Base-by-base conservation (phyloP, 2,888 invertebrate genomes). In the Calliopum simillimum region DNA sequence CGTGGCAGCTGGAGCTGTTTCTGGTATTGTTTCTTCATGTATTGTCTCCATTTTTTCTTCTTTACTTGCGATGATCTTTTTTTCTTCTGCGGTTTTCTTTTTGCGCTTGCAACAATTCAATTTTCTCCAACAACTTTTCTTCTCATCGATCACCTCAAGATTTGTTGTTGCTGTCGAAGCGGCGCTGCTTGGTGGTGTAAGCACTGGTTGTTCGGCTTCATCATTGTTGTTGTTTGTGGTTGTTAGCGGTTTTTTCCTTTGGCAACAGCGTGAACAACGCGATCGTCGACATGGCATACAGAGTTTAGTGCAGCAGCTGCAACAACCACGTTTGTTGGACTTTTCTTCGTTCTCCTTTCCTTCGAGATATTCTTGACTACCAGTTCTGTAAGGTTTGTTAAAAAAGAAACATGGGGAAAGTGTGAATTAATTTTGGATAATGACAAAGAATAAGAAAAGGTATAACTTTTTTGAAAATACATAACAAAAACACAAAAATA, bases 251-350 rank as follows among this genome's bases (percentile, higher is more conserved):
- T 43, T 43, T 70, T 81, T 79, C 66, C 77, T 80, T 13, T 79
- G 78, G 61, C 85, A 85, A 71, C 85, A 85, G 46, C 82, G 82
- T 23, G 81, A 82, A 72, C 82, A 84, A 33, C 80, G 81, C n/a
- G 82, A 82, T 4, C 85, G 82, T 12, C 85, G 82, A 72, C 85
- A 86, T 61, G 86, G 86, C 79, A 86, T 81, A 71, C 85, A 86
- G 2, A 86, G 77, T 72, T 77, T 80, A 33, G 82, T 77, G 72
- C 85, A 84, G 70, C 82, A 82, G 46, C 81, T 81, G 62, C 85
- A 85, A 70, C 80, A 82, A 25, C 82, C 81, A 5, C 75, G 59
- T 14, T 44, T 51, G 44, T 14, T 23, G 12, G 8, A 13, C 3
- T 46, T 71, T 44, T 68, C 68, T 8, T 76, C 76, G 61, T 77